Evolutionary conservation across 2,888 invertebrate species (phyloP), one percentile per base, ranked within the genome.

Genomic region (Leptogaster cylindrica): DNA sequence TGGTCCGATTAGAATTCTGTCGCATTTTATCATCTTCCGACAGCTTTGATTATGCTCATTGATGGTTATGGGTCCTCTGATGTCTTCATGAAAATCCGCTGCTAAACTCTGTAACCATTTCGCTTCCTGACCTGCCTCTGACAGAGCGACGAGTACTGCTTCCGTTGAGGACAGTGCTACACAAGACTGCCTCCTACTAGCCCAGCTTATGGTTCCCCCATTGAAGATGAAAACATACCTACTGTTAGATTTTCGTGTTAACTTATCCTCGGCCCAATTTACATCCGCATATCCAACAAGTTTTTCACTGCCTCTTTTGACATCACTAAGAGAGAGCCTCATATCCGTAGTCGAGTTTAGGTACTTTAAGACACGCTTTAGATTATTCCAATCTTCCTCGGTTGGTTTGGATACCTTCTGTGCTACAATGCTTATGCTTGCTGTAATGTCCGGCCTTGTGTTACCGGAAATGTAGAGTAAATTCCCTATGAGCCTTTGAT

Each of bases 261-360:
- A 25, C 44, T 69, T 67, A 55, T 76, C 71, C 41, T 76, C 73
- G 7, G 76, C 76, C 76, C 75, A 77, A 71, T 74, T 73, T 33
- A 76, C 77, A 69, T 77, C 75, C 7, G 75, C 73, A 65, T 74
- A 77, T 8, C 70, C 58, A 65, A 44, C 64, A 18, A 68, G 7
- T 14, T 7, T 31, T 27, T 46, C 41, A 7, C 44, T 7, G 12
- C n/a, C 36, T 10, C 12, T 12, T 20, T 52, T 44, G 12, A 14
- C 33, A 28, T 20, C 52, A 50, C 31, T 63, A 28, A 48, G 65
- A 39, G 10, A 36, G 48, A 51, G 65, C 39, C 20, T 66, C 23
- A 44, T 65, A 12, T 27, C 27, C 31, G 16, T 31, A 31, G 51
- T 65, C 44, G 68, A 70, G 48, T 71, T 73, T 25, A 75, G 58